These are phyloP conservation scores for Pterocles orientalis DNA, from an alignment of 2,113 vertebrate species.

Conservation along the genomic window DNA sequence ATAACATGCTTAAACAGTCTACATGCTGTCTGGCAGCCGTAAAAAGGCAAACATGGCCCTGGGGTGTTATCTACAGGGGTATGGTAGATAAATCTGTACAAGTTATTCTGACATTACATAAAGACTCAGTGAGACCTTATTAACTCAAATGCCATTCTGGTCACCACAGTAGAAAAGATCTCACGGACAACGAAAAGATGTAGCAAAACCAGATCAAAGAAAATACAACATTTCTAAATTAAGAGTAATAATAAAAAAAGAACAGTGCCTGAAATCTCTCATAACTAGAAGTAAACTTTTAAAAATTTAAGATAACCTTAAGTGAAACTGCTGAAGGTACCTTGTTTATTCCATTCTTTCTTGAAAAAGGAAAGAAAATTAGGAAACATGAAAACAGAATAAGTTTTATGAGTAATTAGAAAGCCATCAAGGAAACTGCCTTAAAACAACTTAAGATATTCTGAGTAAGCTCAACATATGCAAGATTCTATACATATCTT, in stretches of 20 bases:
- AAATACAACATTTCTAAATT: not conserved
- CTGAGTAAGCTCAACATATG: not conserved
- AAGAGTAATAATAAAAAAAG: not conserved
- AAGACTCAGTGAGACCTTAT: slow-evolving; percentile 69
- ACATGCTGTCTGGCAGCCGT: slow-evolving; percentile 66
- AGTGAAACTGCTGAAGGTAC: not conserved
- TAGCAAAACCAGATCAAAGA: not conserved
- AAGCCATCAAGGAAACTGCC: not conserved
- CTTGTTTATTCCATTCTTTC: not conserved
- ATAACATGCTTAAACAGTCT: slow-evolving; percentile 57
- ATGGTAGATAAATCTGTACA: slow-evolving; percentile 52
- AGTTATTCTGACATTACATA: slow-evolving; percentile 71
- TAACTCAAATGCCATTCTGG: slow-evolving; percentile 68
- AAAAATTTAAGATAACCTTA: not conserved
- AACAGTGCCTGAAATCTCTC: not conserved
- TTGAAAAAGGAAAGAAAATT: not conserved
- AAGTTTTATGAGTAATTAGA: not conserved
- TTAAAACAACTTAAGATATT: not conserved
- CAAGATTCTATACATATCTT: not conserved
- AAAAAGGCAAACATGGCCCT: slow-evolving; percentile 70
- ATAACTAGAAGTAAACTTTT: not conserved
- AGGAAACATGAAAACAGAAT: not conserved
- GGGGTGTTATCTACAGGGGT: slow-evolving; percentile 64
- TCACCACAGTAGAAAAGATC: slow-evolving; percentile 51
- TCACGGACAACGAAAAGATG: slow-evolving; percentile 48